Percentiles rank a stretch among this genome's conserved stretches.
Conservation (phyloP, 30 jellyfish, hydroid and myxozoan species). For the Turritopsis dohrnii region DNA sequence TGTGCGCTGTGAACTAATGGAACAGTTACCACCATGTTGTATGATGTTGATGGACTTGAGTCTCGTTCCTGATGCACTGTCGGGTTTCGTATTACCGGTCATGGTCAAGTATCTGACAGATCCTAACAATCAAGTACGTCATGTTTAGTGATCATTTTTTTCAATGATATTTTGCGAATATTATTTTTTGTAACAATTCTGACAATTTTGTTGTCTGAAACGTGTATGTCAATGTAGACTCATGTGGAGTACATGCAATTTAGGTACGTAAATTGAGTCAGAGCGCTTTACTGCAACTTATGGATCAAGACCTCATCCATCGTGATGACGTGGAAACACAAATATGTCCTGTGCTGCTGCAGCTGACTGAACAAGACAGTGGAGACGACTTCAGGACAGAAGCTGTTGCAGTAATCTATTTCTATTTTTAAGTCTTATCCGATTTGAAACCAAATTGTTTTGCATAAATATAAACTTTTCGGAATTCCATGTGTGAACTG, state of each 20-base stretch:
- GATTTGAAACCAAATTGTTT: background rate
- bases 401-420: constrained; percentile 75
- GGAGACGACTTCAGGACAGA: constrained; percentile 94
- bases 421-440: background rate
- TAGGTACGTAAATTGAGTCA: constrained; percentile 89
- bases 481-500: too few relatives aligned
- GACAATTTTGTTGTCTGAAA: background rate
- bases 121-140: constrained; percentile 77
- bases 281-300: constrained; percentile 73
- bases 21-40: constrained; percentile 84
- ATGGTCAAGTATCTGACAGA: constrained; percentile 80
- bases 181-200: background rate
- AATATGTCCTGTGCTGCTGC: constrained; percentile 78
- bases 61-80: constrained; percentile 64
- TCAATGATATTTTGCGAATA: background rate
- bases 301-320: constrained; percentile 73
- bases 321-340: constrained; percentile 87
- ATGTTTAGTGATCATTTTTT: background rate
- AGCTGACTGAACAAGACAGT: constrained; percentile 80
- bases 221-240: background rate
- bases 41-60: constrained; percentile 60
- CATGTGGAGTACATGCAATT: background rate
- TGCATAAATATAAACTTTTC: too few relatives aligned
- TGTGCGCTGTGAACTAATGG: constrained; percentile 74
- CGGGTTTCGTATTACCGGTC: constrained; percentile 78